Evolutionary conservation across 2,113 vertebrate genomes (phyloP).

Genomic region (Oreochromis spilurus): DNA sequence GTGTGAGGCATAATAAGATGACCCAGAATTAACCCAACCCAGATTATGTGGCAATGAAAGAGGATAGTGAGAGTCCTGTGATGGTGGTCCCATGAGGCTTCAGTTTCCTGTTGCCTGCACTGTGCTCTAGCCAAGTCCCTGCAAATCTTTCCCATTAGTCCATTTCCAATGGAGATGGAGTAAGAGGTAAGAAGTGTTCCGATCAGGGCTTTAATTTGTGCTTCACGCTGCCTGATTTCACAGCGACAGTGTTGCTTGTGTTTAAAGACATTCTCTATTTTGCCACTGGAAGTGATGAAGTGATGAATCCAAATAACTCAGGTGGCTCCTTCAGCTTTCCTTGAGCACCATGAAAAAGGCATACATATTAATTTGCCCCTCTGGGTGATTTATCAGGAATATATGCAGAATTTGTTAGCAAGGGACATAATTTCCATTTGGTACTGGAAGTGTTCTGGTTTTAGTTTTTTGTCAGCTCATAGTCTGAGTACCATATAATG

Average conservation of each 20-base stretch:
- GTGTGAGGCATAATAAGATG: slow-evolving; percentile 56
- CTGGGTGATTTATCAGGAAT: neutral
- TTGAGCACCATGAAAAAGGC: neutral
- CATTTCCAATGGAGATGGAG: slow-evolving; percentile 24
- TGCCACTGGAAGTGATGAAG: neutral
- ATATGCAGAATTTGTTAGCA: neutral
- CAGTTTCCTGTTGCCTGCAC: slow-evolving; percentile 16
- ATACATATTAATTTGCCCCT: neutral
- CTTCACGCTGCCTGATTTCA: neutral
- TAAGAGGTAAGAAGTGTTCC: slow-evolving; percentile 15
- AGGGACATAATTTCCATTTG: neutral
- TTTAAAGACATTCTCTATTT: neutral
- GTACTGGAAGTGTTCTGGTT: neutral
- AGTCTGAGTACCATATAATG: too few species aligned
- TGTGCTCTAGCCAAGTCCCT: slow-evolving; percentile 11
- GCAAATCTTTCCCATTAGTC: slow-evolving; percentile 42
- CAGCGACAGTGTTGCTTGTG: neutral
- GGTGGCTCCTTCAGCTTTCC: neutral
- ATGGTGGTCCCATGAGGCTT: neutral
- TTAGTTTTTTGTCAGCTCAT: neutral
- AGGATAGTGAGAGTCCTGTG: slow-evolving; percentile 13
- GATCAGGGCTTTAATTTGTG: slow-evolving; percentile 46
- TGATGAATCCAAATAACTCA: neutral
- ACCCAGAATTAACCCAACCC: slow-evolving; percentile 64
- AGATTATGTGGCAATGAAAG: slow-evolving; percentile 56